Base-by-base conservation (phyloP, 2,113 vertebrate genomes). In the Datnioides undecimradiatus region DNA sequence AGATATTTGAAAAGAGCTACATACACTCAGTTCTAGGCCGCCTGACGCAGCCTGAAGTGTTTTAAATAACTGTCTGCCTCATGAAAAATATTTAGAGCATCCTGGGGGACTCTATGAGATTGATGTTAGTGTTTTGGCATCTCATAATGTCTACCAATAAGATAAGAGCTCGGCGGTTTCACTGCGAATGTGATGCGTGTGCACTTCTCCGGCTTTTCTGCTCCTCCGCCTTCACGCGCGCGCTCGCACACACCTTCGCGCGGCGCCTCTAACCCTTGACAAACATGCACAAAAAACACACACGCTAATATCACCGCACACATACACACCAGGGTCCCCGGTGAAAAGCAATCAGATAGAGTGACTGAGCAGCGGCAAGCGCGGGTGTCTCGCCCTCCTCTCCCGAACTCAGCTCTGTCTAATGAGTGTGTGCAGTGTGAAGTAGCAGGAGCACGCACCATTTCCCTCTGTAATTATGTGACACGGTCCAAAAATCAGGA, bases 381-480 rank as follows among this genome's bases (percentile, higher is more conserved):
- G 46, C 11, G 43, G 69, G 82, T 76, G 66, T 83, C 73, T 81
- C 79, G 38, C 80, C 62, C 77, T 67, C 55, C 82, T 77, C 78
- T 70, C 66, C 78, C 84, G 45, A 36, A 51, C 86, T 85, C 85
- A 4, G 66, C 80, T 76, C 79, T 68, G 82, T 88, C 88, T 92
- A 89, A 92, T 91, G 83, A 92, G 87, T 76, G 90, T 82, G 86
- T 86, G 86, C 76, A 76, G 85, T 89, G 89, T 90, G 85, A 87
- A 91, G 89, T 83, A 88, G 86, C 75, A 63, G 80, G 19, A 46
- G 49, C 76, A 90, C 58, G 87, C 89, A 87, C 78, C 86, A 87
- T 90, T 90, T 91, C 88, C 76, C 77, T 67, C 90, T 75, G 83
- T 91, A 87, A 91, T 94, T 90, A 93, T 82, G 84, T 86, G 88